These are phyloP conservation scores for Bombycilla garrulus DNA, from an alignment of 2,113 vertebrate species.

Conservation along the genomic window DNA sequence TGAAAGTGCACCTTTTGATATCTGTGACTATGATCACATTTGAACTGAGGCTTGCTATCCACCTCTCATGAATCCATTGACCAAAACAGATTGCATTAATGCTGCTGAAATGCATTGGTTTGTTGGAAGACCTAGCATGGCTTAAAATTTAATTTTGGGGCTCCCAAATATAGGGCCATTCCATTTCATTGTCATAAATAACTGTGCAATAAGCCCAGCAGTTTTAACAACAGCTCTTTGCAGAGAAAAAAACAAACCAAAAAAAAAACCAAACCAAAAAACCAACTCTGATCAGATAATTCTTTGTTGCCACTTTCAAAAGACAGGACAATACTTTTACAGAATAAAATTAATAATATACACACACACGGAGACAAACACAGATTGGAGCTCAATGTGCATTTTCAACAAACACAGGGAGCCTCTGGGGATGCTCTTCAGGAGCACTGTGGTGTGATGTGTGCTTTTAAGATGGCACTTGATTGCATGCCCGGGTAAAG, in stretches of 20 bases:
- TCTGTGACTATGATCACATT: neutral
- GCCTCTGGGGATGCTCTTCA: neutral
- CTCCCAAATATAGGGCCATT: neutral
- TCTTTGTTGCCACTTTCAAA: neutral
- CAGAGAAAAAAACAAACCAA: neutral
- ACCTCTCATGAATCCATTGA: neutral
- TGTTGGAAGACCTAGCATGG: neutral
- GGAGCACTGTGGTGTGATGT: neutral
- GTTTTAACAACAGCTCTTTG: neutral
- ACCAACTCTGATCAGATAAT: neutral
- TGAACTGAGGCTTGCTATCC: neutral
- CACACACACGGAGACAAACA: rapidly evolving
- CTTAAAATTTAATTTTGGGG: neutral
- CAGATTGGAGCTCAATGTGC: neutral
- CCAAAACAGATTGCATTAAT: neutral
- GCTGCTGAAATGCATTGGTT: neutral
- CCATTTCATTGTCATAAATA: neutral
- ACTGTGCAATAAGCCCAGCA: neutral
- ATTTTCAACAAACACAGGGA: neutral
- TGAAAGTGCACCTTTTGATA: neutral
- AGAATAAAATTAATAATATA: neutral
- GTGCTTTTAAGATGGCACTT: neutral
- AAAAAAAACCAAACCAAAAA: neutral
- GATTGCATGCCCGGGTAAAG: neutral
- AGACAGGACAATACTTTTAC: neutral